These are phyloP conservation scores for Trinectes maculatus DNA, from an alignment of 2,113 vertebrate species.

Conservation along the genomic window DNA sequence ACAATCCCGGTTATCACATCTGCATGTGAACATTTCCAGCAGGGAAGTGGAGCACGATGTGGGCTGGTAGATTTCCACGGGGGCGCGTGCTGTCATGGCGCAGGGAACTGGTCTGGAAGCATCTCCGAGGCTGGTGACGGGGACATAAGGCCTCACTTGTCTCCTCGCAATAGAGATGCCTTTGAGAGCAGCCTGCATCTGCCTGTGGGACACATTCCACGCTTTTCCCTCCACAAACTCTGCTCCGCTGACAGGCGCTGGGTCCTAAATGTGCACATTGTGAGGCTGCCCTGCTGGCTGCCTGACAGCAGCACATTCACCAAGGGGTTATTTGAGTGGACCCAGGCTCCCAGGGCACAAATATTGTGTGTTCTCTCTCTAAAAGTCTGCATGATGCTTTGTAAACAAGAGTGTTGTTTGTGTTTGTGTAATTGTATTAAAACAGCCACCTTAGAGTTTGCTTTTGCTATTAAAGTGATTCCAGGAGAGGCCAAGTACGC, in stretches of 20 bases:
- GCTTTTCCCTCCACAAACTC: slow-evolving; percentile 75
- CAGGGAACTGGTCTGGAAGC: slow-evolving; percentile 47
- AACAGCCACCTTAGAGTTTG: slow-evolving; percentile 28
- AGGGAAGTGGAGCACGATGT: slow-evolving; percentile 19
- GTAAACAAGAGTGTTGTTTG: slow-evolving; percentile 51
- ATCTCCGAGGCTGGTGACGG: slow-evolving; percentile 47
- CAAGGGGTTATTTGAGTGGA: slow-evolving; percentile 69
- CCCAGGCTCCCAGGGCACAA: slow-evolving; percentile 38
- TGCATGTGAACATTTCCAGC: slow-evolving; percentile 4
- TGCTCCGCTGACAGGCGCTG: slow-evolving; percentile 38
- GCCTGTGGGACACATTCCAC: slow-evolving; percentile 74
- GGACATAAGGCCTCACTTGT: slow-evolving; percentile 79
- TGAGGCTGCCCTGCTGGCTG: slow-evolving; percentile 60
- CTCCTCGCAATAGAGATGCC: slow-evolving; percentile 76
- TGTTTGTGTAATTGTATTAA: slow-evolving; percentile 50
- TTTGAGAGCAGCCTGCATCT: slow-evolving; percentile 73
- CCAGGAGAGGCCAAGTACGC: slow-evolving; percentile 6
- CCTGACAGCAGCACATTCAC: slow-evolving; percentile 71
- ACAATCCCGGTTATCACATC: slow-evolving; percentile 29
- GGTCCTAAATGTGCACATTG: slow-evolving; percentile 79
- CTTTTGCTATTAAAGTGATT: slow-evolving; percentile 30
- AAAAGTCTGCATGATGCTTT: slow-evolving; percentile 34
- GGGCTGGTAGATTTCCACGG: slow-evolving; percentile 74
- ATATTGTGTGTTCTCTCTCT: slow-evolving; percentile 44
- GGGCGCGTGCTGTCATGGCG: slow-evolving; percentile 48